A percentile compares a stretch with the other conserved stretches of the same genome.
Conservation (phyloP, 2,888 invertebrate genomes). For the Maniola hyperantus region DNA sequence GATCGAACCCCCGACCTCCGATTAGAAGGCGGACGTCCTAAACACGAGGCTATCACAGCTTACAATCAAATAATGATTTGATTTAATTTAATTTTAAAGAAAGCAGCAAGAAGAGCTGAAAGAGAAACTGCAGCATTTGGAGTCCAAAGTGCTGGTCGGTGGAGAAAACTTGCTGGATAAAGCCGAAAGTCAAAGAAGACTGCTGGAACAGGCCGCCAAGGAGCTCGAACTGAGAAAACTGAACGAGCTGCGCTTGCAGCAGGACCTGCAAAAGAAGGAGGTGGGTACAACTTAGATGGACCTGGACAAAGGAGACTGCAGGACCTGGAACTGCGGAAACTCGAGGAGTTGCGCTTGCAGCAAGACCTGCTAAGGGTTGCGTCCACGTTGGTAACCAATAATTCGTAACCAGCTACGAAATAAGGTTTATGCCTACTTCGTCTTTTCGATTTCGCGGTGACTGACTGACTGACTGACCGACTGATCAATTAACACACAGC, state of each 20-base stretch:
- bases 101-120: slow-evolving; percentile 91
- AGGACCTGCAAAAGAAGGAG: slow-evolving; percentile 93
- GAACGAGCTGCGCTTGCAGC: slow-evolving; percentile 91
- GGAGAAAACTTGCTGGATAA: slow-evolving; percentile 99
- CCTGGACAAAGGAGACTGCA: slow-evolving; percentile 93
- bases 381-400: no score
- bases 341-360: slow-evolving; percentile 90
- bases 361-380: slow-evolving; percentile 91
- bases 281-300: slow-evolving; percentile 58
- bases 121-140: slow-evolving; percentile 93
- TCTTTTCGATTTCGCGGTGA: no score
- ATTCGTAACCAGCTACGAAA: no score
- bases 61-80: no score
- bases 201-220: slow-evolving; percentile 93
- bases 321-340: slow-evolving; percentile 89
- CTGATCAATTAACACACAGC: no score
- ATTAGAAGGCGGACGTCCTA: no score
- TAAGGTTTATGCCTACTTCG: no score
- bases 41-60: no score
- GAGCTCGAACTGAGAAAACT: slow-evolving; percentile 90
- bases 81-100: no score
- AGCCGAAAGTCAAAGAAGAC: slow-evolving; percentile 94
- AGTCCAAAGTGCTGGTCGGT: slow-evolving; percentile 98
- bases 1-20: no score
- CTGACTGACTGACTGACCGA: no score